Conservation (phyloP, 1,140 invertebrate genomes). For the Reticulitermes speratus region DNA sequence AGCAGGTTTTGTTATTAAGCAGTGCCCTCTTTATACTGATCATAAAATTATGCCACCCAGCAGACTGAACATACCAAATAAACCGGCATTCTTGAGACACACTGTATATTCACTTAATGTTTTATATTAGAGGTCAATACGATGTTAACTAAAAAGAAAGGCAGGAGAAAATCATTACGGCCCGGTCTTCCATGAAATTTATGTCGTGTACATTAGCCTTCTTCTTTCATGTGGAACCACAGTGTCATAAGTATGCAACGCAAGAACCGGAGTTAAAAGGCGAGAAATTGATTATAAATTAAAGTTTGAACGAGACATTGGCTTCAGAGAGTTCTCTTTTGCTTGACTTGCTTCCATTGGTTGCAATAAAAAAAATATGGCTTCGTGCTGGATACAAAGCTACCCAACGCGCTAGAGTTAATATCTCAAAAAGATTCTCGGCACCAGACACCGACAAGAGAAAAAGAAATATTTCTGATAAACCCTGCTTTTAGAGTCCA, state of each 20-base stretch:
- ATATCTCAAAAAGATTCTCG: neutral
- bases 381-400: neutral
- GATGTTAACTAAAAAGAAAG: neutral
- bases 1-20: too few species aligned
- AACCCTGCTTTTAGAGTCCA: neutral
- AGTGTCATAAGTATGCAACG: neutral
- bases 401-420: neutral
- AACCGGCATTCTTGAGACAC: neutral
- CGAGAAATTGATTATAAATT: conserved; percentile 19
- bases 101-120: neutral
- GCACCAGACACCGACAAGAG: neutral
- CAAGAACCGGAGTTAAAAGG: neutral
- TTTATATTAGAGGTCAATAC: neutral
- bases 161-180: neutral
- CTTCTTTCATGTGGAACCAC: neutral
- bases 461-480: neutral
- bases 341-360: neutral
- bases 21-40: too few species aligned
- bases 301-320: neutral
- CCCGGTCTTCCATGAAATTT: neutral
- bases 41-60: too few species aligned
- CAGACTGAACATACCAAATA: too few species aligned
- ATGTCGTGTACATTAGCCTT: neutral
- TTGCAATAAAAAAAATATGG: neutral
- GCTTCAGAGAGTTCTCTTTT: neutral